Conservation (phyloP, 2,888 invertebrate species). For the Lasioglossum oenotherae region DNA sequence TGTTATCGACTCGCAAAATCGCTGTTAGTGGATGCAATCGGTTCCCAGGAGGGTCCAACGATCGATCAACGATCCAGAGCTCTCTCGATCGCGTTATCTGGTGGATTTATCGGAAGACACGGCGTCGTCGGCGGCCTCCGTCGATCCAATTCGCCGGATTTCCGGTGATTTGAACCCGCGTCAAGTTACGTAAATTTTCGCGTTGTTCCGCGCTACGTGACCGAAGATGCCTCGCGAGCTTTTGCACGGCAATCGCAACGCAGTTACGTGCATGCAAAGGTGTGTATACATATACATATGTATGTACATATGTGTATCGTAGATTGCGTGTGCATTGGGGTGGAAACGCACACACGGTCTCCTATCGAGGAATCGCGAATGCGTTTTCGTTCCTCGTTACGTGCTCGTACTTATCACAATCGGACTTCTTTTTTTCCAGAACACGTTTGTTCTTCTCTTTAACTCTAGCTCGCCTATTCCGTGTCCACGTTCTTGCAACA, state of each 20-base stretch:
- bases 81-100: slow-evolving; percentile 13
- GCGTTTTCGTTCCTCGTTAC: not conserved
- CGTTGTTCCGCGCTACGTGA: slow-evolving; percentile 39
- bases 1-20: not conserved
- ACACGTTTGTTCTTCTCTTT: not conserved
- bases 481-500: not conserved
- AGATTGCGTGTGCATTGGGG: not conserved
- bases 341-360: not conserved
- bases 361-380: not conserved
- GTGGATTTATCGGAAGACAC: slow-evolving; percentile 3
- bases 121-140: slow-evolving; percentile 8
- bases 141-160: slow-evolving; percentile 46
- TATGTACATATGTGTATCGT: not conserved
- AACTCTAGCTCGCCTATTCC: not conserved
- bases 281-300: not conserved
- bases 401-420: slow-evolving; percentile 7
- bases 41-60: slow-evolving; percentile 1
- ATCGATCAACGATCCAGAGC: not conserved
- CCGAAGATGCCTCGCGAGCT: slow-evolving; percentile 32
- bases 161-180: slow-evolving; percentile 59
- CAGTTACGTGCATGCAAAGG: not conserved
- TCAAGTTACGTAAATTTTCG: slow-evolving; percentile 61
- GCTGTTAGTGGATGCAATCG: not conserved
- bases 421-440: not conserved
- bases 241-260: not conserved